phyloP scores from a whole-genome alignment of 2,888 invertebrate species.

The Agriopis marginaria region DNA sequence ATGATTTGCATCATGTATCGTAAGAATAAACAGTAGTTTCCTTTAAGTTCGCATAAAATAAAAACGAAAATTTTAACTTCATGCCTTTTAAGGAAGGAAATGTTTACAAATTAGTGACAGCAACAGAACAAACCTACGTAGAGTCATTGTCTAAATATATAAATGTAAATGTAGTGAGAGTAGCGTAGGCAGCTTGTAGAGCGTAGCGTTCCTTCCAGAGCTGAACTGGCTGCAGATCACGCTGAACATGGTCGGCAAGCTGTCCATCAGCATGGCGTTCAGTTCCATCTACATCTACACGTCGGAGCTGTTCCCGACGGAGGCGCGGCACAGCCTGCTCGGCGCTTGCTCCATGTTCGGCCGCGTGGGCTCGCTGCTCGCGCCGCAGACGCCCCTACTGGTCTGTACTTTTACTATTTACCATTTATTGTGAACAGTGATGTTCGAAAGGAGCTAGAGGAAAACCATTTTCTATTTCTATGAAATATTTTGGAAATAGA shows the following conservation, averaged over 20 bases:
- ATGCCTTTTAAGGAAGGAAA: too few relatives aligned
- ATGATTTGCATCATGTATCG: background rate
- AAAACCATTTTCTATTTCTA: background rate
- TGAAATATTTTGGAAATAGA: too few relatives aligned
- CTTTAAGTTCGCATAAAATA: background rate
- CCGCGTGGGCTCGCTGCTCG: slow-evolving; percentile 88
- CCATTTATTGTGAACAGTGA: background rate
- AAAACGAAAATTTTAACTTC: too few relatives aligned
- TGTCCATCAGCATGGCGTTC: slow-evolving; percentile 80
- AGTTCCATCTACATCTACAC: slow-evolving; percentile 85
- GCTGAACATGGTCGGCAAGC: slow-evolving; percentile 78
- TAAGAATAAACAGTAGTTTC: background rate
- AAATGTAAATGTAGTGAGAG: background rate
- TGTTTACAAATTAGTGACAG: too few relatives aligned
- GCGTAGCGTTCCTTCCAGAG: slow-evolving; percentile 54
- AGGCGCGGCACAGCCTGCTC: slow-evolving; percentile 87
- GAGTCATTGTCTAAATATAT: too few relatives aligned
- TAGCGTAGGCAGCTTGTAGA: slow-evolving; percentile 33
- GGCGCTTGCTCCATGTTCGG: slow-evolving; percentile 89
- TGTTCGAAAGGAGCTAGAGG: too few relatives aligned
- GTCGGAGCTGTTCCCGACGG: slow-evolving; percentile 89
- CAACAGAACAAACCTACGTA: too few relatives aligned
- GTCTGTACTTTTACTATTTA: slow-evolving; percentile 64
- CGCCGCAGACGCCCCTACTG: slow-evolving; percentile 89
- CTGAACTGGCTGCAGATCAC: slow-evolving; percentile 81